These are phyloP conservation scores for Caenorhabditis zanzibari DNA, from an alignment of 2,888 invertebrate species.

Conservation along the genomic window DNA sequence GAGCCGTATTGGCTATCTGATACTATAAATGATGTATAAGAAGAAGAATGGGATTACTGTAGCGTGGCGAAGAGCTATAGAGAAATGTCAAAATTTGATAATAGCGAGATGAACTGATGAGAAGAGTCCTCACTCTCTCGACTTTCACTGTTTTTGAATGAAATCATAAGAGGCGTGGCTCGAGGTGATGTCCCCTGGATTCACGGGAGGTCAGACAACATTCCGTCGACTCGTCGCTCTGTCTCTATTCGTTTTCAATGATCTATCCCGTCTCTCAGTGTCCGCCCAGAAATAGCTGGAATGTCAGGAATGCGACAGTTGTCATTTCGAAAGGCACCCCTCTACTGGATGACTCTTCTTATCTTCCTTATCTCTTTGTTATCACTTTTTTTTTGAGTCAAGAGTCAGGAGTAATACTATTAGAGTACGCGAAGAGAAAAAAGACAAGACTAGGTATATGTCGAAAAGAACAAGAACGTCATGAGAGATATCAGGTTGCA, in stretches of 20 bases:
- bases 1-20: background rate
- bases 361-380: conserved; percentile 40
- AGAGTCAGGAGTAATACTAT: conserved; percentile 38
- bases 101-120: background rate
- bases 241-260: conserved; percentile 6
- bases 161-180: conserved; percentile 38
- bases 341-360: conserved; percentile 15
- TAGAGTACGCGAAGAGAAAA: conserved; percentile 32
- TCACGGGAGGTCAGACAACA: conserved; percentile 47
- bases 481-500: conserved; percentile 47
- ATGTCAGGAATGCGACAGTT: conserved; percentile 51
- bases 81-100: too few species aligned
- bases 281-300: conserved; percentile 51
- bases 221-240: conserved; percentile 16
- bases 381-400: conserved; percentile 8
- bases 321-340: conserved; percentile 2
- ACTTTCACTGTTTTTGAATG: conserved; percentile 30
- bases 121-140: background rate
- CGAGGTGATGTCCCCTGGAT: conserved; percentile 11
- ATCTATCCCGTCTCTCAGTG: conserved; percentile 6
- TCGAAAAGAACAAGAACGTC: conserved; percentile 8
- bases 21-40: too few species aligned
- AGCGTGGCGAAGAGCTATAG: too few species aligned
- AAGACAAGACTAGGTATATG: background rate
- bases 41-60: background rate